phyloP scores from a whole-genome alignment of 1,140 invertebrate species.

The Teleogryllus occipitalis region DNA sequence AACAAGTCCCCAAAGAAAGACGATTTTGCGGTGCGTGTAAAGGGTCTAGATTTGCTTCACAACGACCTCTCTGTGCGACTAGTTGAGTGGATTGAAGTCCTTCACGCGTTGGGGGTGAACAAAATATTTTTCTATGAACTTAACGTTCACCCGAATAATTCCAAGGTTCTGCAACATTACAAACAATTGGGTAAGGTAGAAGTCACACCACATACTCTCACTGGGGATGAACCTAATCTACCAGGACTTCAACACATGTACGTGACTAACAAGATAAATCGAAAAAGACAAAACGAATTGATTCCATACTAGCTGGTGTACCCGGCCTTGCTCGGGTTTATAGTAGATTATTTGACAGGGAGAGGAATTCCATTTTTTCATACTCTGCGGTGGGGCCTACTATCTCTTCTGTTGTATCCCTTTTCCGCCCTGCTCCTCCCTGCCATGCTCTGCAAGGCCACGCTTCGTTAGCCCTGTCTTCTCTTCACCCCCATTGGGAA shows the following conservation, averaged over 20 bases:
- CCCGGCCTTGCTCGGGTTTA: too few relatives aligned
- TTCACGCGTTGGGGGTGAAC: slow-evolving; percentile 77
- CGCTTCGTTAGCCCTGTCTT: too few relatives aligned
- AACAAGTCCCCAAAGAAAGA: too few relatives aligned
- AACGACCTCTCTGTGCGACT: slow-evolving; percentile 82
- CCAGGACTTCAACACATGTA: slow-evolving; percentile 82
- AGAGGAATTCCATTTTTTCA: too few relatives aligned
- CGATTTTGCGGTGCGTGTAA: slow-evolving; percentile 58
- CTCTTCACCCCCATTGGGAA: too few relatives aligned
- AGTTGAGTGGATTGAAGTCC: slow-evolving; percentile 91
- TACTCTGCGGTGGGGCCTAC: too few relatives aligned
- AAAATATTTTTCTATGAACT: slow-evolving; percentile 90
- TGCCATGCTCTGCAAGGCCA: too few relatives aligned
- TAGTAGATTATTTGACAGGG: too few relatives aligned
- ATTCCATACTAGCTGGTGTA: too few relatives aligned
- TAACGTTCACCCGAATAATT: slow-evolving; percentile 81
- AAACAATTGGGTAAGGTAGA: slow-evolving; percentile 63
- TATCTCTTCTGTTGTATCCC: too few relatives aligned
- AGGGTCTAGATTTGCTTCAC: slow-evolving; percentile 81
- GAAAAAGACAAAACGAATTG: slow-evolving; percentile 51
- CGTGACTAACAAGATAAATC: slow-evolving; percentile 62
- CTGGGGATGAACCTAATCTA: slow-evolving; percentile 84
- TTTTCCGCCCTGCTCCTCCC: too few relatives aligned
- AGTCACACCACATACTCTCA: slow-evolving; percentile 78
- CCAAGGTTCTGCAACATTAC: slow-evolving; percentile 79